Base-by-base conservation (phyloP, 2,797 vertebrate species). In the Sebastes hubbsi region DNA sequence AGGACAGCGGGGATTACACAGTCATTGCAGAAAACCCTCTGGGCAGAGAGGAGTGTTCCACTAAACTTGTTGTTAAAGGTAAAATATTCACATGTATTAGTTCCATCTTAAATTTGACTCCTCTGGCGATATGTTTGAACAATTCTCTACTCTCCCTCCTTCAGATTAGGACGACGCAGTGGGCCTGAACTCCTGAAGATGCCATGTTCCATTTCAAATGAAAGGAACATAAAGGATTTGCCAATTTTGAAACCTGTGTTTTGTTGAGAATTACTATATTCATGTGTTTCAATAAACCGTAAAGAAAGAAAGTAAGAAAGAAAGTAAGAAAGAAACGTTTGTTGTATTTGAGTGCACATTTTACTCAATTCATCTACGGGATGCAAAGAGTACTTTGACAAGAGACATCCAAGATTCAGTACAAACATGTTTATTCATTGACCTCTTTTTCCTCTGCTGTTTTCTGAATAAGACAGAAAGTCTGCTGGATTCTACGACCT, bases 51-150 rank as follows among this genome's bases (percentile, higher is more conserved):
- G 91, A 92, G 87, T 97, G 94, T 90, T 95, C 86, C 5, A 95
- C 97, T 65, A 95, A 93, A 78, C 96, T 98, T 4, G 85, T 92
- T 16, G 95, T 98, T 55, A 88, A 84, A 95, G 97, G 97, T 97
- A 93, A 90, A 84, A 58, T 9, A 49, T 22, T 59, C 2, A 38
- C 36, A 46, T 29, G 20, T 2, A 56, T 55, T 34, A 34, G 1
- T 24, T 29, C 9, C 8, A 49, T 46, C 14, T 61, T 25, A n/a
- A n/a, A 63, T 18, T 24, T 2, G 14, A 3, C 3, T 76, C 1
- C 5, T 42, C 2, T 46, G 12, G 20, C 13, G 71, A 13, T 4
- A 20, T 32, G 3, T 63, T 77, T 60, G 62, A 66, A 75, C 9
- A 5, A 20, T 67, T 20, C 1, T 22, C 8, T 61, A 46, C 5